These are phyloP conservation scores for Dasypolia templi DNA, from an alignment of 2,888 invertebrate species.

Conservation along the genomic window DNA sequence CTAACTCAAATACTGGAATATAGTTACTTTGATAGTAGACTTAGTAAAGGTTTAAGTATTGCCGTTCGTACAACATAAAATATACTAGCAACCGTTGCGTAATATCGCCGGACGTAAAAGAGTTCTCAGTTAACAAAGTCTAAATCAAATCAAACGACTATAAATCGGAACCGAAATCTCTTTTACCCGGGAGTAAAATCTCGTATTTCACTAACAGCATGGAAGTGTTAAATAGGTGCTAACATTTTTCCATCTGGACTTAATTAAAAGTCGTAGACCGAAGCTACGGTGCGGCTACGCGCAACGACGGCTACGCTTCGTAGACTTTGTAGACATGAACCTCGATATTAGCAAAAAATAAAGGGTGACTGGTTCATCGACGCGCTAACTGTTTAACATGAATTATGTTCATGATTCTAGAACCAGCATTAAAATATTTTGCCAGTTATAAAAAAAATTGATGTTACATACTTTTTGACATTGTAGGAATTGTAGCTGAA, in stretches of 20 bases:
- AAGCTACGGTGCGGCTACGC: constrained; percentile 1
- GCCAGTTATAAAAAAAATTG: background rate
- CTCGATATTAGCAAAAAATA: background rate
- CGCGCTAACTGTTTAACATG: too few relatives aligned
- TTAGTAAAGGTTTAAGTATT: background rate
- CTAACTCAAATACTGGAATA: background rate
- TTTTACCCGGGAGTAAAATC: constrained; percentile 3
- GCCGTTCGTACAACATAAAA: background rate
- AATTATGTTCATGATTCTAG: too few relatives aligned
- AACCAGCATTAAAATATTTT: background rate
- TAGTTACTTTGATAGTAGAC: background rate
- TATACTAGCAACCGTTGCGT: background rate
- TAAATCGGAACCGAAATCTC: constrained; percentile 3
- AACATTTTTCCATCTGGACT: background rate
- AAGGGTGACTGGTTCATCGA: too few relatives aligned
- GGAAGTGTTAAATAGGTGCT: constrained; percentile 6
- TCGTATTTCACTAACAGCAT: background rate
- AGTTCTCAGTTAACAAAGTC: constrained; percentile 23
- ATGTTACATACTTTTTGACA: background rate
- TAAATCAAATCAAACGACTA: constrained; percentile 21
- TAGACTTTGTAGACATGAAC: background rate
- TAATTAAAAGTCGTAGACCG: constrained; percentile 14
- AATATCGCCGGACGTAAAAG: constrained; percentile 19
- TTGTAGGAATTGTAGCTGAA: background rate
- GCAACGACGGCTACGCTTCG: constrained; percentile 10